These are phyloP conservation scores for Xanthia togata DNA, from an alignment of 2,888 invertebrate genomes.

Conservation along the genomic window DNA sequence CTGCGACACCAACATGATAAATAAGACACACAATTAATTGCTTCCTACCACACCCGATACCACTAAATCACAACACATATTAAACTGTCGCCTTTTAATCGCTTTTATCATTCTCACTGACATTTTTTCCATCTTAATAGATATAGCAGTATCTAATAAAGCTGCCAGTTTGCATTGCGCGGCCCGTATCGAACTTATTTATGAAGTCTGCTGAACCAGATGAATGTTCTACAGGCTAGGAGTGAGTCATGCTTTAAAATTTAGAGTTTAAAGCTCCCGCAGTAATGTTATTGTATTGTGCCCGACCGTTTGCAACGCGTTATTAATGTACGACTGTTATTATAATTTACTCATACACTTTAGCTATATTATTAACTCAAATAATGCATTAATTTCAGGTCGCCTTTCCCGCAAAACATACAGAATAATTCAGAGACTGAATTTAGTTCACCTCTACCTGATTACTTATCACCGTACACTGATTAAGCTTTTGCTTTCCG, in stretches of 20 bases:
- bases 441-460: constrained; percentile 27
- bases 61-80: constrained; percentile 83
- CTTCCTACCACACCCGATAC: constrained; percentile 83
- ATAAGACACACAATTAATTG: constrained; percentile 88
- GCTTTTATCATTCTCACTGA: constrained; percentile 75
- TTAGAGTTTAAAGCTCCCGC: constrained; percentile 61
- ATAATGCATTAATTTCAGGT: constrained; percentile 47
- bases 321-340: constrained; percentile 63
- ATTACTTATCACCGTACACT: constrained; percentile 34
- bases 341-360: constrained; percentile 63
- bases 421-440: constrained; percentile 10
- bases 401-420: constrained; percentile 14
- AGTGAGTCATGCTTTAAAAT: constrained; percentile 66
- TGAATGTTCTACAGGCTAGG: constrained; percentile 60
- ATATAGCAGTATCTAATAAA: constrained; percentile 72
- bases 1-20: constrained; percentile 86
- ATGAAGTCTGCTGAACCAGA: constrained; percentile 68
- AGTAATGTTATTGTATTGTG: constrained; percentile 60
- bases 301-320: constrained; percentile 55
- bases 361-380: constrained; percentile 53
- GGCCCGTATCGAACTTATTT: constrained; percentile 79
- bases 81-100: constrained; percentile 82
- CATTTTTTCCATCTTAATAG: constrained; percentile 69
- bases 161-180: constrained; percentile 80
- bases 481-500: constrained; percentile 26